Conservation (phyloP, 2,888 invertebrate genomes). For the Cryptus armator region DNA sequence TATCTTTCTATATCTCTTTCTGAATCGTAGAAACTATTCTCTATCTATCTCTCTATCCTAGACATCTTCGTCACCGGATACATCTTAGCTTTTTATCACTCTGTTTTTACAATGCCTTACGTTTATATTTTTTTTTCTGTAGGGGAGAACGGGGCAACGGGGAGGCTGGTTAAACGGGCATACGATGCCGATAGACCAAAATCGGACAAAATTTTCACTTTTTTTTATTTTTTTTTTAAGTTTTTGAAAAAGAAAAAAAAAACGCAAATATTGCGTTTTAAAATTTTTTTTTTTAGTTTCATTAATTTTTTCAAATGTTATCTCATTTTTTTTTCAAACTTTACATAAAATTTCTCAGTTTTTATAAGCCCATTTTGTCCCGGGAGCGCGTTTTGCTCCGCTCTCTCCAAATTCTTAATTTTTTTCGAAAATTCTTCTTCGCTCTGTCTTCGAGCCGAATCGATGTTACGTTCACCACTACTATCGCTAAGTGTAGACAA, state of each 20-base stretch:
- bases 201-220: background rate
- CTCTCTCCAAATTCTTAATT: background rate
- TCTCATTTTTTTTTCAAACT: too few relatives aligned
- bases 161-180: too few relatives aligned
- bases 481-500: constrained; percentile 46
- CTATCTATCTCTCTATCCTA: constrained; percentile 9
- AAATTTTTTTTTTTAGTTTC: too few relatives aligned
- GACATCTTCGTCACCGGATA: constrained; percentile 54
- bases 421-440: constrained; percentile 23
- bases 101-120: constrained; percentile 19
- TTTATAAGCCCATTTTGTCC: background rate
- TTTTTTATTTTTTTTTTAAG: background rate
- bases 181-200: too few relatives aligned
- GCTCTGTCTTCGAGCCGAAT: constrained; percentile 58
- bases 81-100: constrained; percentile 62
- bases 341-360: background rate
- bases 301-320: too few relatives aligned
- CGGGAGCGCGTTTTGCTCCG: too few relatives aligned
- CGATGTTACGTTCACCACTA: constrained; percentile 35
- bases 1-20: constrained; percentile 40
- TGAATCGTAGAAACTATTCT: constrained; percentile 57
- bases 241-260: too few relatives aligned
- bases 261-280: too few relatives aligned
- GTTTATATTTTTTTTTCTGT: too few relatives aligned
- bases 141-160: too few relatives aligned